Evolutionary conservation across 1,140 invertebrate genomes (phyloP), one percentile per base, ranked within the genome.

Genomic region (Pectinophora gossypiella): DNA sequence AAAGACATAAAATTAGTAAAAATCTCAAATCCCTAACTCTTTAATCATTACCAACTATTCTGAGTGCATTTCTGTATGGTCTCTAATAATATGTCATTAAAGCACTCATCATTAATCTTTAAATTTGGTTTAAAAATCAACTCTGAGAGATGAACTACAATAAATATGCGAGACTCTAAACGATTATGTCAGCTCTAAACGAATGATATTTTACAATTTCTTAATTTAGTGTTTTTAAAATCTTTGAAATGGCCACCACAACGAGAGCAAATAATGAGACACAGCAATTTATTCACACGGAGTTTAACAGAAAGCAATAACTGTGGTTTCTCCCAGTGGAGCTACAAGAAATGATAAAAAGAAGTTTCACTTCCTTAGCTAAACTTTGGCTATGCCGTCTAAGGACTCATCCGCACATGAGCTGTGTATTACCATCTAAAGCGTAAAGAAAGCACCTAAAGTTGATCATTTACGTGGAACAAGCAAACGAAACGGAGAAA

Each of bases 321-420:
- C n/a, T n/a, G n/a, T n/a, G n/a, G n/a, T n/a, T n/a, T n/a, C n/a
- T n/a, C n/a, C n/a, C n/a, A n/a, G n/a, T n/a, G n/a, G n/a, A n/a
- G n/a, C 9, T 3, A 1, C 9, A 32, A n/a, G 27, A 32, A 32
- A 32, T 9, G 7, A 12, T 32, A 32, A 40, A 40, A 50, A 48
- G 59, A 72, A 72, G 69, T 80, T 72, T 67, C 49, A 78, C 67
- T 73, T 80, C 64, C 65, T 72, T 74, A 79, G 57, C 68, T 73
- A 81, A 44, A 79, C 76, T 82, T 85, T 84, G 83, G 80, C 80
- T 83, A 76, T 77, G 77, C 83, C 80, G 72, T 76, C 73, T 79
- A 75, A 69, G 56, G 65, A 61, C 65, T 61, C 64, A 62, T 72
- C 55, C 48, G 64, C 59, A 49, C 69, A 74, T 63, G 69, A 80